Percentiles rank a stretch among this genome's conserved stretches.
phyloP scores from a whole-genome alignment of 1,140 invertebrate species.

The Megathymus violae region DNA sequence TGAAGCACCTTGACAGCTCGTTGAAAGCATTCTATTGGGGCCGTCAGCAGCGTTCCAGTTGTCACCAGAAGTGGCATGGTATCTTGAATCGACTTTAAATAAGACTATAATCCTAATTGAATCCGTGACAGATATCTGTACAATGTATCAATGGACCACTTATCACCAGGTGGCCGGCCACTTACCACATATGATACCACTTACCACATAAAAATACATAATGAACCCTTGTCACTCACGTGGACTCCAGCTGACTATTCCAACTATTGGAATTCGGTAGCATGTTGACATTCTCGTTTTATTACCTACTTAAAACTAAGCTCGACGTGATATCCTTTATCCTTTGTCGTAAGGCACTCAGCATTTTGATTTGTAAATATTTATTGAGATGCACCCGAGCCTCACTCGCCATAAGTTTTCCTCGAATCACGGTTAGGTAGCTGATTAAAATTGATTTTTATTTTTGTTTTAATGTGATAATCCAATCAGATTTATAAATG shows the following conservation, averaged over 20 bases:
- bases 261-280: constrained; percentile 67
- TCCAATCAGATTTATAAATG: neutral
- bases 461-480: constrained; percentile 27
- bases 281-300: constrained; percentile 73
- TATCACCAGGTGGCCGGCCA: too few species aligned
- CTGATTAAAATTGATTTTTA: constrained; percentile 11
- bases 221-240: constrained; percentile 36
- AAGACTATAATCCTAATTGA: too few species aligned
- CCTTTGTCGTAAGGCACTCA: constrained; percentile 58
- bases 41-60: too few species aligned
- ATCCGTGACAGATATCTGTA: too few species aligned
- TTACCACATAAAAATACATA: constrained; percentile 34
- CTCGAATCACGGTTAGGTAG: constrained; percentile 42
- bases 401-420: constrained; percentile 28
- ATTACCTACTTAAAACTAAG: constrained; percentile 63
- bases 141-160: too few species aligned
- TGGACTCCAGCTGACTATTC: constrained; percentile 35
- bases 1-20: too few species aligned
- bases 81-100: too few species aligned
- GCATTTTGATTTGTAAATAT: constrained; percentile 64
- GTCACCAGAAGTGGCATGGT: too few species aligned
- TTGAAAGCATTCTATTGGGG: too few species aligned
- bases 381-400: constrained; percentile 47
- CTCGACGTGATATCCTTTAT: constrained; percentile 55
- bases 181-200: too few species aligned